A percentile compares a stretch with the other conserved stretches of the same genome.
Evolutionary conservation across 2,797 vertebrate species (phyloP).

Genomic region (Lepus townsendii): DNA sequence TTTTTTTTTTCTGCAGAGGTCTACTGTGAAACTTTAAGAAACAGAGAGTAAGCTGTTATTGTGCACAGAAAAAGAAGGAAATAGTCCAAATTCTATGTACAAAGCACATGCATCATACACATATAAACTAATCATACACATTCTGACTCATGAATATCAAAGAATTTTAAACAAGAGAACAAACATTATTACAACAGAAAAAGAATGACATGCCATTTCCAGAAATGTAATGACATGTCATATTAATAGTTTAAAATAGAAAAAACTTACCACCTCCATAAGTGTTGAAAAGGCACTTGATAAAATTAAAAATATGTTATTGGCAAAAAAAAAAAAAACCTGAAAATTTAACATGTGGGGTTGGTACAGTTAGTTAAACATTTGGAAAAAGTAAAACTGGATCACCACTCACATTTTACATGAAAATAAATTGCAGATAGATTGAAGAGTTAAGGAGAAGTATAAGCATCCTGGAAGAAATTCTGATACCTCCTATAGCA

Average conservation of each 20-base stretch:
- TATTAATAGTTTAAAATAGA: neutral
- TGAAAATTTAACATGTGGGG: neutral
- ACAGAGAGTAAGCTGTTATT: neutral
- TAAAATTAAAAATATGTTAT: neutral
- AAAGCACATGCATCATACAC: neutral
- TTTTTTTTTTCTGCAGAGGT: neutral
- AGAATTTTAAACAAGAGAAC: neutral
- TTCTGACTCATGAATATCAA: conserved; percentile 11
- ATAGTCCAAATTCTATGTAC: conserved; percentile 4
- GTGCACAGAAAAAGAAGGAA: conserved; percentile 11
- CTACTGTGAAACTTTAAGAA: neutral
- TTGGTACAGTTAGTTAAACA: neutral
- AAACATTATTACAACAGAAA: neutral
- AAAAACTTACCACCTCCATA: neutral
- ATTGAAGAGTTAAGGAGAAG: neutral
- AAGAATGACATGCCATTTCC: neutral
- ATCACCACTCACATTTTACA: neutral
- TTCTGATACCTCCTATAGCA: neutral
- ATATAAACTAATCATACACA: neutral
- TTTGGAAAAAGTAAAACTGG: neutral
- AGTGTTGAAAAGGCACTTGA: neutral
- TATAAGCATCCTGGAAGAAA: neutral
- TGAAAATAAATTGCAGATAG: neutral
- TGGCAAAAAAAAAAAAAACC: neutral
- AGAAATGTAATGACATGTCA: neutral